phyloP scores from a whole-genome alignment of 2,113 vertebrate species.

The Tachycineta bicolor region DNA sequence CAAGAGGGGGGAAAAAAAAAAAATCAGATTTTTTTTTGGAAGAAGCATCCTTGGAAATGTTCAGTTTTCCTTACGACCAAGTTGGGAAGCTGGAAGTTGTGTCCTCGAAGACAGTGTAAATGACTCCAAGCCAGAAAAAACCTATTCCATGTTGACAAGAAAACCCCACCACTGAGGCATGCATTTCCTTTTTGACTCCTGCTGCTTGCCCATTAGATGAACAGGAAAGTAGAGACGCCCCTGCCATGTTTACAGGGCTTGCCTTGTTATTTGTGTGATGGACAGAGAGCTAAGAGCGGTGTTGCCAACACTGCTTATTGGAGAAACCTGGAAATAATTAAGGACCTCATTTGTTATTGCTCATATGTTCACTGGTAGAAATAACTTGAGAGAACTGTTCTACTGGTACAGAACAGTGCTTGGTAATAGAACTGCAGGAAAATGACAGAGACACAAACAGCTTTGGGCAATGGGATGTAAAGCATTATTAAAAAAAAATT shows the following conservation, averaged over 20 bases:
- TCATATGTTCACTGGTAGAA: neutral
- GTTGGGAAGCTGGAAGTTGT: neutral
- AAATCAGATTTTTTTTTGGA: neutral
- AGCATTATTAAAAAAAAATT: neutral
- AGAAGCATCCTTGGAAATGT: neutral
- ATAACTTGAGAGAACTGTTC: neutral
- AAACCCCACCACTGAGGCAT: neutral
- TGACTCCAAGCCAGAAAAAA: neutral
- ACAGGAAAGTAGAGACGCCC: neutral
- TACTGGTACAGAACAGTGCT: neutral
- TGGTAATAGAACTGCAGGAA: neutral
- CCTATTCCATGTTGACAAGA: neutral
- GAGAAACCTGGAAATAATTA: conserved; percentile 43
- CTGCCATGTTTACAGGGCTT: conserved; percentile 33
- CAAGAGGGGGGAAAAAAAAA: neutral
- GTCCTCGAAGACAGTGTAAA: neutral
- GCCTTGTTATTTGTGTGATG: conserved; percentile 29
- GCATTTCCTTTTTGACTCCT: neutral
- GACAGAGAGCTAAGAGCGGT: neutral
- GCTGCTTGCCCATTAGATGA: neutral
- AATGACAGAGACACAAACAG: neutral
- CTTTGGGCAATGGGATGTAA: neutral
- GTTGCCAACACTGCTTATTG: conserved; percentile 8
- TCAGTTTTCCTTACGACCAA: conserved; percentile 15
- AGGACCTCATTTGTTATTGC: neutral